phyloP scores from a whole-genome alignment of 2,888 invertebrate genomes.

The Apeira syringaria region DNA sequence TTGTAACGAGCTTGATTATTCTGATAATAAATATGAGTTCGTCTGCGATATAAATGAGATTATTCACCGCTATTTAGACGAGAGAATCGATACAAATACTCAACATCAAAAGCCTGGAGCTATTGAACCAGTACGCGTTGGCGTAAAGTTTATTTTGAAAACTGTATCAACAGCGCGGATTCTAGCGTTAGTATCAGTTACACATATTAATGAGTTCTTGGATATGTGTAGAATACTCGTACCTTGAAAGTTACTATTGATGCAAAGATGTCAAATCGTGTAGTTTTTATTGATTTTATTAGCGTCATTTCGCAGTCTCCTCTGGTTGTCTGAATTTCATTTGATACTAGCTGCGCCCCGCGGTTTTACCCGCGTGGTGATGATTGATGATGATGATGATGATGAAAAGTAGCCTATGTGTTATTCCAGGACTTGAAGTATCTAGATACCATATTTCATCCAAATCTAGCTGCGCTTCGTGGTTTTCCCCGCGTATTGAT shows the following conservation, averaged over 20 bases:
- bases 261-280: conserved; percentile 19
- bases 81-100: conserved; percentile 7
- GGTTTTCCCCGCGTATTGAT: too few species aligned
- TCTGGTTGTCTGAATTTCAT: too few species aligned
- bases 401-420: too few species aligned
- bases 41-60: neutral
- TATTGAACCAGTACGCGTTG: conserved; percentile 14
- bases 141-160: conserved; percentile 24
- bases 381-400: too few species aligned
- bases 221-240: conserved; percentile 21
- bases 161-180: conserved; percentile 25
- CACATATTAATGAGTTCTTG: conserved; percentile 30
- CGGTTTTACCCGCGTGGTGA: too few species aligned
- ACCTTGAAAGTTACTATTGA: conserved; percentile 21
- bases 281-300: conserved; percentile 14
- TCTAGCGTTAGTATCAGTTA: conserved; percentile 19
- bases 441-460: too few species aligned
- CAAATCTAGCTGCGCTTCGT: too few species aligned
- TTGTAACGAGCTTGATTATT: neutral
- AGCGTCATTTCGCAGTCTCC: neutral
- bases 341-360: too few species aligned
- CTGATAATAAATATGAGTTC: neutral
- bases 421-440: too few species aligned
- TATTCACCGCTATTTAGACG: neutral
- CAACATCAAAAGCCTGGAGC: conserved; percentile 22